Evolutionary conservation across 1,140 invertebrate genomes (phyloP), one percentile per base, ranked within the genome.

Genomic region (Marisa cornuarietis): DNA sequence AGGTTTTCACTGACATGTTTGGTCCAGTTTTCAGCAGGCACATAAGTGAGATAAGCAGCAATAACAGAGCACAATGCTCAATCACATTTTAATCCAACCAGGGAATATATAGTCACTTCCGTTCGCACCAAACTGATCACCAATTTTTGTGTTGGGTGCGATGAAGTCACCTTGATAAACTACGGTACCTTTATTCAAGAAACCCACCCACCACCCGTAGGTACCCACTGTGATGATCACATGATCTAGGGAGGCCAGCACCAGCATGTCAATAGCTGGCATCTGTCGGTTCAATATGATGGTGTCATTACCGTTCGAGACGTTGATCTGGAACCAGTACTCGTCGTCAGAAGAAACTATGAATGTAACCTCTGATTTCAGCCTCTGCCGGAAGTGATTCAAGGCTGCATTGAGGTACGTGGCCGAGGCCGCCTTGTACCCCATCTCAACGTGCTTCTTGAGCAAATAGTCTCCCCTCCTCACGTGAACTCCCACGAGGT

Each of bases 161-260:
- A 73, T 73, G 52, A 58, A 73, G 24, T 73, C 71, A 5, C 58
- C 58, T 18, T 52, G 54, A 24, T 73, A 85, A 26, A 84, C 81
- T 18, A 81, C 80, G 1, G 62, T 78, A 18, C 88, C 88, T 71
- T 82, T 82, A 24, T 78, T 81, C 49, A 88, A 62, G 80, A 83
- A 88, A 0, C 75, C 85, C 16, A 83, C 76, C 87, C 87, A 88
- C 87, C 87, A 88, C 6, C 86, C 79, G 73, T 81, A 87, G 6
- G 83, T 80, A 16, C 87, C 87, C 14, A 85, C 85, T 2, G 83
- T 85, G 51, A 85, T 82, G 31, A 88, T 87, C 51, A 83, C 78
- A 74, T 88, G 84, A 78, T 88, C 82, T 77, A 86, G 83, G 13
- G 79, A 74, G 2, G 81, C 42, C 63, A 87, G 68, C 54, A 82